Percentiles rank a stretch among this genome's conserved stretches.
phyloP scores from a whole-genome alignment of 2,113 vertebrate genomes.

The Varanus salvator region DNA sequence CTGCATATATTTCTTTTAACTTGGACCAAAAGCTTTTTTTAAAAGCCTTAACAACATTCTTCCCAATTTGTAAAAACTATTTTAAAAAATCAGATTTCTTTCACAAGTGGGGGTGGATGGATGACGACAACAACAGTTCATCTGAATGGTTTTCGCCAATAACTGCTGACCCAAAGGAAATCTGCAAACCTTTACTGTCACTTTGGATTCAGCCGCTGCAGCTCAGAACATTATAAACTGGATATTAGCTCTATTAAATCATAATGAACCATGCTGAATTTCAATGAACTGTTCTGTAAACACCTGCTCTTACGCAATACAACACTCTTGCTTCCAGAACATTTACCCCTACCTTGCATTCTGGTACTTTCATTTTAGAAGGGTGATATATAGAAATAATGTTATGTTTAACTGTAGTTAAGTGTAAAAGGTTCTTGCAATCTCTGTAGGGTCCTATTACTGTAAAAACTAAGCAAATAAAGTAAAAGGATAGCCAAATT shows the following conservation, averaged over 20 bases:
- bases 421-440: slow-evolving; percentile 36
- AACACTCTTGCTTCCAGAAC: slow-evolving; percentile 32
- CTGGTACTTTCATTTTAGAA: background rate
- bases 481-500: slow-evolving; percentile 40
- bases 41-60: slow-evolving; percentile 40
- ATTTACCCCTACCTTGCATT: slow-evolving; percentile 15
- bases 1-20: slow-evolving; percentile 67
- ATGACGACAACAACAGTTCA: background rate
- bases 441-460: slow-evolving; percentile 39
- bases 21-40: slow-evolving; percentile 45
- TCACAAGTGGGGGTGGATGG: too few species aligned
- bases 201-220: slow-evolving; percentile 63
- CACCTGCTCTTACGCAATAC: slow-evolving; percentile 48
- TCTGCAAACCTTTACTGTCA: slow-evolving; percentile 58
- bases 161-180: slow-evolving; percentile 67
- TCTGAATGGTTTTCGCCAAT: background rate
- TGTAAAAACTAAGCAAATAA: slow-evolving; percentile 52
- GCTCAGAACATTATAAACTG: slow-evolving; percentile 58
- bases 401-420: slow-evolving; percentile 3
- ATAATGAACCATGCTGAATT: slow-evolving; percentile 35
- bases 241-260: slow-evolving; percentile 66
- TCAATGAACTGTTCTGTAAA: slow-evolving; percentile 60
- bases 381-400: background rate
- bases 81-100: background rate
- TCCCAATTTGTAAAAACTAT: slow-evolving; percentile 58